Conservation (phyloP, 2,113 vertebrate species). For the Gallinago media region DNA sequence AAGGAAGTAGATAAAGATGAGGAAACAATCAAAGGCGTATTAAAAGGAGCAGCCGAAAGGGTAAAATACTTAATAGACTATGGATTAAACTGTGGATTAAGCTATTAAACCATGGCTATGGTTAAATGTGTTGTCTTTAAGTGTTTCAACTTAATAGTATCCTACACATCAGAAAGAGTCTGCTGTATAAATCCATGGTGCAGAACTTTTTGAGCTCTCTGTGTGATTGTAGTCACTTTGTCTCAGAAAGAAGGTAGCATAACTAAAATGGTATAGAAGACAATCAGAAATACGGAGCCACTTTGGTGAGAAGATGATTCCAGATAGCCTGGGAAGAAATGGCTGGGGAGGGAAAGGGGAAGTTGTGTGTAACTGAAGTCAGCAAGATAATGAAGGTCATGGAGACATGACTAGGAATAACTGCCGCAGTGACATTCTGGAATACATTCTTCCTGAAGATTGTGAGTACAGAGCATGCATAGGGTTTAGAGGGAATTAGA, state of each 20-base stretch:
- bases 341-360: neutral
- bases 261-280: neutral
- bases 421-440: neutral
- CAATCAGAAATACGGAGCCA: neutral
- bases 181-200: neutral
- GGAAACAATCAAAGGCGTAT: slow-evolving; percentile 53
- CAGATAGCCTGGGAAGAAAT: neutral
- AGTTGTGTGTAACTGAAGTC: neutral
- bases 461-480: neutral
- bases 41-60: slow-evolving; percentile 20
- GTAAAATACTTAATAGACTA: slow-evolving; percentile 16
- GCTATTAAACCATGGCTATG: neutral
- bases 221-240: neutral
- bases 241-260: neutral
- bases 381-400: neutral
- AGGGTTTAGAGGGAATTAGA: neutral
- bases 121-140: neutral
- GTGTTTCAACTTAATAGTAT: neutral
- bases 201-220: neutral
- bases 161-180: neutral
- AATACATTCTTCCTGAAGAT: neutral
- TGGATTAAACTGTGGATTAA: slow-evolving; percentile 26
- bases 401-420: neutral
- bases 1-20: slow-evolving; percentile 54
- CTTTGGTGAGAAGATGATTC: neutral